These are phyloP conservation scores for Falco columbarius DNA, from an alignment of 2,797 vertebrate species.

Conservation along the genomic window DNA sequence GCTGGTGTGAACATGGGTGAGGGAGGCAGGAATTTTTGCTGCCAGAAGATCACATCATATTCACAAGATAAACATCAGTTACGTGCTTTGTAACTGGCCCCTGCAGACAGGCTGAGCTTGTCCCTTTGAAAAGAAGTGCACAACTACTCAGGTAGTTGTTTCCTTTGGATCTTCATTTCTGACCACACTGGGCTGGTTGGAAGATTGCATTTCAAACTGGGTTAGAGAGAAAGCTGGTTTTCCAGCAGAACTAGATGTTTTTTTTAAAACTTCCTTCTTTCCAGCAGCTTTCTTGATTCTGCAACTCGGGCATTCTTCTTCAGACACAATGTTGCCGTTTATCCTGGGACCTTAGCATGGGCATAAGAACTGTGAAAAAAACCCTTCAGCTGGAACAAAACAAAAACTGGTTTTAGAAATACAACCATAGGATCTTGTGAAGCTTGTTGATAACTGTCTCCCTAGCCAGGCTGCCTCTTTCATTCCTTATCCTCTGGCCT, in stretches of 20 bases:
- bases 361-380: background rate
- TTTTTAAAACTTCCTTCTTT: background rate
- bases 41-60: background rate
- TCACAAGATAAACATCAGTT: background rate
- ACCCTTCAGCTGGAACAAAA: background rate
- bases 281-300: background rate
- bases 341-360: background rate
- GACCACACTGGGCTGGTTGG: background rate
- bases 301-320: background rate
- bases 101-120: background rate
- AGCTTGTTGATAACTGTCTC: background rate
- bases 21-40: background rate
- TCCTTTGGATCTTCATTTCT: background rate
- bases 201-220: background rate
- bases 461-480: background rate
- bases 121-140: background rate
- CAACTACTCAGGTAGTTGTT: background rate
- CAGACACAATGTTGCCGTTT: background rate
- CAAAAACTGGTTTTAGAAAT: background rate
- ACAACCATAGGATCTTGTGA: background rate
- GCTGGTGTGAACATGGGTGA: background rate
- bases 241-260: background rate
- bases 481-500: background rate
- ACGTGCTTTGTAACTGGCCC: accelerated
- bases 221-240: background rate